Evolutionary conservation across 2,113 vertebrate species (phyloP).

Genomic region (Leptodactylus fuscus): DNA sequence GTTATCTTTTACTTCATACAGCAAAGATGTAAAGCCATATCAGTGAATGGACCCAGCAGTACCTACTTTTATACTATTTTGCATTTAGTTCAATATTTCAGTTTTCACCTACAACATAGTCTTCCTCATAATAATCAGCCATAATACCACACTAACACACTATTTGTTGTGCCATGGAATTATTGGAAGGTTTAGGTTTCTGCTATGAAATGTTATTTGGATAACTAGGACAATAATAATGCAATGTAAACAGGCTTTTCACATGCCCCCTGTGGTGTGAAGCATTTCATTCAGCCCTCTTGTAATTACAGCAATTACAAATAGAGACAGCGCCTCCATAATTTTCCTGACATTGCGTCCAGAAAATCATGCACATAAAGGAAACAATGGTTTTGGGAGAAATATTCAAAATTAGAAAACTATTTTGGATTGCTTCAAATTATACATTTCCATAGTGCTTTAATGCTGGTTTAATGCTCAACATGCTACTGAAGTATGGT

Average conservation of each 20-base stretch:
- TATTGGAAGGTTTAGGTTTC: background rate
- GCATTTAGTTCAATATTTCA: background rate
- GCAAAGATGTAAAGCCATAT: background rate
- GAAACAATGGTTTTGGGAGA: background rate
- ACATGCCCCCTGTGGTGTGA: background rate
- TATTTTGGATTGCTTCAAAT: background rate
- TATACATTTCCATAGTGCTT: background rate
- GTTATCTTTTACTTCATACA: background rate
- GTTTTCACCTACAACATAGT: background rate
- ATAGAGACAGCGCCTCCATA: background rate
- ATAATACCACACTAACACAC: background rate
- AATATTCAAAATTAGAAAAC: background rate
- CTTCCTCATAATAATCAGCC: background rate
- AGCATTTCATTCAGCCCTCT: background rate
- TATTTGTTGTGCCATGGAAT: background rate
- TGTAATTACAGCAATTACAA: slow-evolving; percentile 13
- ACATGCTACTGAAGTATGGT: too few relatives aligned
- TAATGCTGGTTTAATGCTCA: too few relatives aligned
- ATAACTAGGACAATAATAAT: background rate
- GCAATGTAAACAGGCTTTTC: background rate
- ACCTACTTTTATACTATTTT: background rate
- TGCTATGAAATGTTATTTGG: background rate
- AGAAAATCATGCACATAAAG: background rate
- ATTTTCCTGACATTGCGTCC: background rate
- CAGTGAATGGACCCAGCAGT: background rate